phyloP scores from a whole-genome alignment of 2,113 vertebrate genomes.

The Agelaius phoeniceus region DNA sequence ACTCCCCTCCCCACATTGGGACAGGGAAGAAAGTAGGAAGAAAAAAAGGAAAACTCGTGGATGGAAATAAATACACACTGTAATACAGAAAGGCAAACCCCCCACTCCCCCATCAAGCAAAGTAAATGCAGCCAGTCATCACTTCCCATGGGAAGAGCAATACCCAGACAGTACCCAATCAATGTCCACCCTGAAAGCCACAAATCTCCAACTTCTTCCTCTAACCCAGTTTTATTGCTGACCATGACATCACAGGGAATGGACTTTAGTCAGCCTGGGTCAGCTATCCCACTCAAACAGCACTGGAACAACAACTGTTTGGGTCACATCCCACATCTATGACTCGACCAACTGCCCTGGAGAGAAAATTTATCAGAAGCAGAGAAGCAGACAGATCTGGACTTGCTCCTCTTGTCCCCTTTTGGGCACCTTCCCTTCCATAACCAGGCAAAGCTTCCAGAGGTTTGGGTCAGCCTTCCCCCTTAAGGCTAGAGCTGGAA shows the following conservation, averaged over 20 bases:
- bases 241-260: background rate
- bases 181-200: background rate
- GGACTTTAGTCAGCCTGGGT: background rate
- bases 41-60: background rate
- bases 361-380: background rate
- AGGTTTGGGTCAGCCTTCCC: background rate
- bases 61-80: background rate
- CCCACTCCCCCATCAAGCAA: background rate
- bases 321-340: background rate
- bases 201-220: background rate
- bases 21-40: background rate
- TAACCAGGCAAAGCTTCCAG: background rate
- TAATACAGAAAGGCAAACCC: background rate
- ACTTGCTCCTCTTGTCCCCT: background rate
- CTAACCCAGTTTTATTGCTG: background rate
- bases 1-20: rapidly evolving
- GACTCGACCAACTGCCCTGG: background rate
- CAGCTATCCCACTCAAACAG: background rate
- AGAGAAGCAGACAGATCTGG: background rate
- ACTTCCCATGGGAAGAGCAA: background rate
- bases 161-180: background rate
- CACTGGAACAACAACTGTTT: background rate
- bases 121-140: background rate
- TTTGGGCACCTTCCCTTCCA: background rate
- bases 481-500: background rate